A percentile compares a stretch with the other conserved stretches of the same genome.
Evolutionary conservation across 2,888 invertebrate genomes (phyloP).

Genomic region (Chouioia cunea): DNA sequence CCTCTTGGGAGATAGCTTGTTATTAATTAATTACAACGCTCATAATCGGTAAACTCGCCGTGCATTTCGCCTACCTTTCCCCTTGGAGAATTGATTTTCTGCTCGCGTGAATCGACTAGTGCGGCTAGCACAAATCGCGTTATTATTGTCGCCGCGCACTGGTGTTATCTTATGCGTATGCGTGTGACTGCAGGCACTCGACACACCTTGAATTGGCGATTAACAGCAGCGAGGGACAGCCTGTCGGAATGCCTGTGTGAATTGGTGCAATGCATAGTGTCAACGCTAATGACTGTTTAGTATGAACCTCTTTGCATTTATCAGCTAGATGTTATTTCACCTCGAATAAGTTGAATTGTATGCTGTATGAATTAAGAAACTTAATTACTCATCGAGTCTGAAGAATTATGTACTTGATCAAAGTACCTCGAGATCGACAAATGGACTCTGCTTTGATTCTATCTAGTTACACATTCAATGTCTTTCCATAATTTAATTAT

Average conservation of each 20-base stretch:
- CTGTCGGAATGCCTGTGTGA: too few relatives aligned
- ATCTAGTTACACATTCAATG: too few relatives aligned
- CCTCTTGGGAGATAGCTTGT: constrained; percentile 11
- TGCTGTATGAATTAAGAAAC: too few relatives aligned
- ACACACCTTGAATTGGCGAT: too few relatives aligned
- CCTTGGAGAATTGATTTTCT: constrained; percentile 38
- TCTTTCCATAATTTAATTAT: too few relatives aligned
- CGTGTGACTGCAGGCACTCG: too few relatives aligned
- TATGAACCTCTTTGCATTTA: constrained; percentile 24
- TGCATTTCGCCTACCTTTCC: neutral
- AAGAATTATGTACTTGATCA: too few relatives aligned
- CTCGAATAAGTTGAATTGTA: neutral
- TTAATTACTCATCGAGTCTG: too few relatives aligned
- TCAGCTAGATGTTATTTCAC: constrained; percentile 1
- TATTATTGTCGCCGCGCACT: constrained; percentile 18
- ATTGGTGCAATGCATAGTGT: too few relatives aligned
- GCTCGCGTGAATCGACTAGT: neutral
- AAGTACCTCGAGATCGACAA: too few relatives aligned
- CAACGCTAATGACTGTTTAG: constrained; percentile 19
- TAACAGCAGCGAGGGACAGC: too few relatives aligned
- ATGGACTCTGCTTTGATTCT: too few relatives aligned
- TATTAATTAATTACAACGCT: constrained; percentile 53
- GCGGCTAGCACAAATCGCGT: neutral
- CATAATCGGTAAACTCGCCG: constrained; percentile 45
- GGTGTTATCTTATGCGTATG: neutral